phyloP scores from a whole-genome alignment of 53 echinoderm and acorn worm genomes.

The Mesocentrotus franciscanus region DNA sequence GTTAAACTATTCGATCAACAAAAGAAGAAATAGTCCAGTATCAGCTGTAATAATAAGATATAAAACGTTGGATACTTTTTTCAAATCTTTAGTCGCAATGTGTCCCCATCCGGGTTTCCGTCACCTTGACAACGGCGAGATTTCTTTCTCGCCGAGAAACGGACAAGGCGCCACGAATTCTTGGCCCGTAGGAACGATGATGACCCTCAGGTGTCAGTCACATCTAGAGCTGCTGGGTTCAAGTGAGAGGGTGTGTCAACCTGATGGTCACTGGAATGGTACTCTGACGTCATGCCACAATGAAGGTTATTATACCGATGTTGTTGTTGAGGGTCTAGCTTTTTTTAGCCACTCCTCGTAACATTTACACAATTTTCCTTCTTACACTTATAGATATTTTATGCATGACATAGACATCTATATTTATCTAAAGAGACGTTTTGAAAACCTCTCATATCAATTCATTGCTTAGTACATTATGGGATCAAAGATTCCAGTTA shows the following conservation, averaged over 20 bases:
- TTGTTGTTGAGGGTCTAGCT: neutral
- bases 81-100: neutral
- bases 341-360: no score
- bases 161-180: neutral
- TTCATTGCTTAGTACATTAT: no score
- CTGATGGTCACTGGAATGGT: conserved; percentile 55
- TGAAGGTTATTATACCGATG: conserved; percentile 10
- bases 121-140: conserved; percentile 7
- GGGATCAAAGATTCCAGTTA: no score
- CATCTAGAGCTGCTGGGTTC: conserved; percentile 38
- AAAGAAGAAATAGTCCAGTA: no score
- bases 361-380: no score
- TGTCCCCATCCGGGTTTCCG: neutral
- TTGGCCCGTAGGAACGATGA: conserved; percentile 50
- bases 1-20: no score
- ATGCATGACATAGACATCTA: no score
- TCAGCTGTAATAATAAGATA: no score
- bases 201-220: conserved; percentile 27
- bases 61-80: neutral
- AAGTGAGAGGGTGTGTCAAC: conserved; percentile 52
- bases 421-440: no score
- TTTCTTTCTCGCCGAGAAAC: conserved; percentile 3
- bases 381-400: no score
- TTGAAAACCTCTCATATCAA: no score
- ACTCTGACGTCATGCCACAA: conserved; percentile 59